phyloP scores from a whole-genome alignment of 2,113 vertebrate genomes.

The Cervus canadensis region DNA sequence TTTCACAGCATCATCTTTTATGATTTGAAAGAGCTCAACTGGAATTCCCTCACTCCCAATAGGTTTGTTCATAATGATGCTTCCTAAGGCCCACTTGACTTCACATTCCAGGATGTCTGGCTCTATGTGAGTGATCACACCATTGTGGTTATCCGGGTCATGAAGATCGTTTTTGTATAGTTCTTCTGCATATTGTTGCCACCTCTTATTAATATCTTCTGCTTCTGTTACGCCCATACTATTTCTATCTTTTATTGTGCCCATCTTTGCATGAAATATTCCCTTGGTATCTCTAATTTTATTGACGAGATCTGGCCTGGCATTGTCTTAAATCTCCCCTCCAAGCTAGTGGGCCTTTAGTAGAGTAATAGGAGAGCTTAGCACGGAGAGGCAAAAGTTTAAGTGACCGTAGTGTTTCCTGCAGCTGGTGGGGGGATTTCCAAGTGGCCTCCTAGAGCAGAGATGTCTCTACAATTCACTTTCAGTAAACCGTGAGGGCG shows the following conservation, averaged over 20 bases:
- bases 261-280: not conserved
- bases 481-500: not conserved
- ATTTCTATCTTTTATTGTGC: not conserved
- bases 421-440: not conserved
- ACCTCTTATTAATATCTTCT: not conserved
- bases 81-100: not conserved
- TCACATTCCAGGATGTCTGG: not conserved
- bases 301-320: not conserved
- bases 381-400: not conserved
- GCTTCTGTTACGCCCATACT: not conserved
- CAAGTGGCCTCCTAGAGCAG: not conserved
- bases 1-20: not conserved
- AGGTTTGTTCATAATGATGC: not conserved
- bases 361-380: not conserved
- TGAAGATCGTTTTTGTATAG: not conserved
- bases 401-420: not conserved
- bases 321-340: not conserved
- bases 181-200: not conserved
- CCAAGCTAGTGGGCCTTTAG: not conserved
- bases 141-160: not conserved
- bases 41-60: not conserved
- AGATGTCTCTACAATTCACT: not conserved
- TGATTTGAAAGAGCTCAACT: not conserved
- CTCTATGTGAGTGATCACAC: not conserved
- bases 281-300: not conserved